Evolutionary conservation across 1,140 invertebrate genomes (phyloP), one percentile per base, ranked within the genome.

Genomic region (Ylistrum balloti): DNA sequence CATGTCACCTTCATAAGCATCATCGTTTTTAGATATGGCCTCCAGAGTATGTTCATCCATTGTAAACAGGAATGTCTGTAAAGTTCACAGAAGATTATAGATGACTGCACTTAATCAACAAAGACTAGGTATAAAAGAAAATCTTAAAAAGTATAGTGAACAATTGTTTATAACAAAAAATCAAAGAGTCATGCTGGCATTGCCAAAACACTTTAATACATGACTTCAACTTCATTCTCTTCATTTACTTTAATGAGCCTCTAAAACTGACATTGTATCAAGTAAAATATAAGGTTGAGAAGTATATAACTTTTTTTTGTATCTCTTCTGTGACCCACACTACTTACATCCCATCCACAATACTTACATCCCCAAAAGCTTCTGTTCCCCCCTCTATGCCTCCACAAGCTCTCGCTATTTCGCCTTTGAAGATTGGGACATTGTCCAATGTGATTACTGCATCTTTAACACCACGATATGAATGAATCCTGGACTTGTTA

Each of bases 401-500:
- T 0, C 98, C 98, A 95, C 97, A 97, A 1, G 98, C 97, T 93
- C 97, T 96, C 0, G 97, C 97, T 89, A 98, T 98, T 96, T 98
- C 98, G n/a, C 98, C 98, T 93, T 97, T 97, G 95, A 98, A 98
- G 93, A 98, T 97, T 5, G 97, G 92, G 56, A 96, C 94, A 34
- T 97, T 97, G 94, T 98, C 98, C 87, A 98, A 94, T 88, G 96
- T 97, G n/a, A 98, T 97, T 56, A 97, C 96, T 5, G 98, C 96
- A 93, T 98, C 96, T 94, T 97, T 97, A 17, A 97, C 97, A 91
- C 98, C 98, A 91, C 98, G 97, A 91, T 97, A 97, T 0, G 98
- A 98, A 96, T 98, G 97, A 91, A 98, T 98, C 91, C 98, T 96
- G 0, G 98, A 98, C 95, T 98, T 98, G 95, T 98, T 98, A 94